Evolutionary conservation across 2,888 invertebrate genomes (phyloP), one percentile per base, ranked within the genome.

Genomic region (Tyria jacobaeae): DNA sequence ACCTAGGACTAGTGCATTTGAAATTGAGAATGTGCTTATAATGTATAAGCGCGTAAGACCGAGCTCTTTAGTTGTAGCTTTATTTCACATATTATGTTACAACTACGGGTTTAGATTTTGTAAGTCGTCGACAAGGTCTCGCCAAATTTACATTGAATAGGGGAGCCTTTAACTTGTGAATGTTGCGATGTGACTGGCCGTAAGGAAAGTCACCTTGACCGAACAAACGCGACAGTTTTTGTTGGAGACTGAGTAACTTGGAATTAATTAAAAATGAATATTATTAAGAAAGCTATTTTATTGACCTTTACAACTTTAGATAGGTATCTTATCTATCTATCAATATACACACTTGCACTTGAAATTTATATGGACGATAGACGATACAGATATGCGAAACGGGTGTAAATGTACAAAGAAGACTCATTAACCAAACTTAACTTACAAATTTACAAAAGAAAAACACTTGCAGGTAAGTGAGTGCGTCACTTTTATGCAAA

Each of bases 141-240:
- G 74, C 76, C 83, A 70, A 88, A 91, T 91, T 93, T 89, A 89
- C 90, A 92, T 91, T 91, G 88, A 93, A 92, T 91, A 83, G 87
- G 83, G 44, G 83, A 87, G 86, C 86, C 83, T 87, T 84, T 86
- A 87, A 86, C 82, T 86, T 82, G 83, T 83, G 82, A 85, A 87
- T 85, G 82, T 86, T 81, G 82, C 84, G 82, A 85, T 88, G 87
- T 85, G 87, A 86, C 84, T 82, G 85, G 78, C 83, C 78, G 79
- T 76, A 75, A 81, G 81, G 87, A 89, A 90, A 91, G 92, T 91
- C 91, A 92, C 91, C 91, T 92, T 92, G 91, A 88, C 88, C 87
- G 87, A 83, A 82, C 82, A 66, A 80, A 77, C 84, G 74, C 72
- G 79, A 81, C 74, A 73, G 75, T 81, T 83, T 83, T 81, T 85